Conservation (phyloP, 2,888 invertebrate genomes). For the Campaea margaritaria region DNA sequence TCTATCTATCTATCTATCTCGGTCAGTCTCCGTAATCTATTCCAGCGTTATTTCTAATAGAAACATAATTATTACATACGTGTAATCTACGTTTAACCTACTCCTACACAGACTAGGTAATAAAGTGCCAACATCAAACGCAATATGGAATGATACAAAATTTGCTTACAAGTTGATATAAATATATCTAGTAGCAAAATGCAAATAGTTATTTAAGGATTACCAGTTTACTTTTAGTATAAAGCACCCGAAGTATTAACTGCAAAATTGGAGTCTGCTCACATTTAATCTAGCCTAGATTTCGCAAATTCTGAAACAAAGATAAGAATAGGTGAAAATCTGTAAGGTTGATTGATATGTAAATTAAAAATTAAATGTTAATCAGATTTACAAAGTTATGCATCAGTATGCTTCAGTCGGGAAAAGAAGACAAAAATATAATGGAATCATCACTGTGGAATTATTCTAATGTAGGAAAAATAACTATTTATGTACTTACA, state of each 20-base stretch:
- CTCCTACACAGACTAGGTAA: constrained; percentile 4
- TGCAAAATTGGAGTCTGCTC: constrained; percentile 18
- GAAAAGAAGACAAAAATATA: constrained; percentile 74
- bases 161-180: neutral
- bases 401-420: constrained; percentile 76
- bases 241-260: constrained; percentile 6
- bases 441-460: constrained; percentile 55
- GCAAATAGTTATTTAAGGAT: neutral
- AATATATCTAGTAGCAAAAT: neutral
- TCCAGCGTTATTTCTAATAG: neutral
- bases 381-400: constrained; percentile 49
- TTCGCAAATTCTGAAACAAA: constrained; percentile 48
- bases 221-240: neutral
- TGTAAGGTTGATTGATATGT: neutral
- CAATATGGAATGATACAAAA: constrained; percentile 3
- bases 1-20: too few relatives aligned
- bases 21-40: too few relatives aligned
- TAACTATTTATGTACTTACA: constrained; percentile 9
- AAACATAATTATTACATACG: neutral
- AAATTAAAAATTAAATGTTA: neutral
- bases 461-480: too few relatives aligned
- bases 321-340: constrained; percentile 1
- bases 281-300: constrained; percentile 17
- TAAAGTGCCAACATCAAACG: neutral
- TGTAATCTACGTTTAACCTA: neutral